Conservation (phyloP, 2,797 vertebrate species). For the Ctenochaetus hawaiiensis region DNA sequence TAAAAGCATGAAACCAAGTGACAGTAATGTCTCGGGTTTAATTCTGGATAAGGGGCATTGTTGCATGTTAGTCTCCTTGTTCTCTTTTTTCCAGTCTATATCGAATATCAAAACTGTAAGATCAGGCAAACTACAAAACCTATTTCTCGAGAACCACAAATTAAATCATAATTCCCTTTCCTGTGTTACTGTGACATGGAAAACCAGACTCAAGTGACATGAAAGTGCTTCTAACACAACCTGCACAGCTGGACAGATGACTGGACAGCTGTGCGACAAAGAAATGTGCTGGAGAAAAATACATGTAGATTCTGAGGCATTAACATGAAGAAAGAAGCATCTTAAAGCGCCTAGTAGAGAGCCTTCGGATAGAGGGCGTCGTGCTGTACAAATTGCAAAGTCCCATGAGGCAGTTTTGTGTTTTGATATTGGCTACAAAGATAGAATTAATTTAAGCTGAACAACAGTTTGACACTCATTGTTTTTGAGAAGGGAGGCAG, state of each 20-base stretch:
- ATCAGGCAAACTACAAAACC: neutral
- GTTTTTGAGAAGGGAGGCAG: neutral
- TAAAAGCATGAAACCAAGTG: too few relatives aligned
- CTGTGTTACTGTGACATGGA: neutral
- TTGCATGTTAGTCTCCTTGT: neutral
- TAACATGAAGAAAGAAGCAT: neutral
- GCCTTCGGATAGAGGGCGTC: too few relatives aligned
- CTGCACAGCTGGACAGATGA: neutral
- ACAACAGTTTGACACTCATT: neutral
- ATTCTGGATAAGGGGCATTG: neutral
- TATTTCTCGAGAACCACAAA: neutral
- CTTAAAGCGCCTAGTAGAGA: too few relatives aligned
- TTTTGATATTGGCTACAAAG: neutral
- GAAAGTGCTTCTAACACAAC: neutral
- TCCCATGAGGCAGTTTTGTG: neutral
- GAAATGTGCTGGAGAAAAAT: neutral
- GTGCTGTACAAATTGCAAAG: neutral
- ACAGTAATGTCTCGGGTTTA: too few relatives aligned
- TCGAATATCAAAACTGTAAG: neutral
- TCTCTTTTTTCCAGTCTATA: neutral
- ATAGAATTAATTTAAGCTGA: neutral
- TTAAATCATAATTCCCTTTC: neutral
- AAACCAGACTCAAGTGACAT: neutral
- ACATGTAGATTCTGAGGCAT: neutral
- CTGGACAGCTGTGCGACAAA: constrained; percentile 6